These are phyloP conservation scores for Odontesthes bonariensis DNA, from an alignment of 2,113 vertebrate species.

Conservation along the genomic window DNA sequence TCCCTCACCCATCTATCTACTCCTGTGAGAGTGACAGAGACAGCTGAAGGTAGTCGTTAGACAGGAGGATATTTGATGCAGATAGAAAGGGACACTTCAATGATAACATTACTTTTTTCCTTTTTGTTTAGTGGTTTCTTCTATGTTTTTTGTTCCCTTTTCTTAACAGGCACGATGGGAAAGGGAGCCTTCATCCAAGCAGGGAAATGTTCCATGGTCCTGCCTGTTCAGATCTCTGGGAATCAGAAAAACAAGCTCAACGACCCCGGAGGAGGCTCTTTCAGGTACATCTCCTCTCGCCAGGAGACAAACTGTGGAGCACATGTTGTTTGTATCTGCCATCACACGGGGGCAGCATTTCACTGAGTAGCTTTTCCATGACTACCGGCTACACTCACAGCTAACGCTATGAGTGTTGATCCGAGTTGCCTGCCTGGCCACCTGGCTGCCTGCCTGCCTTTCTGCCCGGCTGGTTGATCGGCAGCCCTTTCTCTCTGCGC, in stretches of 20 bases:
- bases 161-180: conserved; percentile 84
- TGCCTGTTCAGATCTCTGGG: conserved; percentile 87
- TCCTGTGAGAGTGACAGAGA: conserved; percentile 60
- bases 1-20: conserved; percentile 9
- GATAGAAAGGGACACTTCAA: conserved; percentile 81
- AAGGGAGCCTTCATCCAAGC: conserved; percentile 85
- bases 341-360: conserved; percentile 93
- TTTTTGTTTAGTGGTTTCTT: conserved; percentile 70
- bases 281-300: conserved; percentile 79
- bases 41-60: conserved; percentile 85
- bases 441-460: conserved; percentile 56
- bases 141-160: conserved; percentile 36
- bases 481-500: conserved; percentile 43
- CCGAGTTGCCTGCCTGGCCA: conserved; percentile 57
- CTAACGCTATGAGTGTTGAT: conserved; percentile 69
- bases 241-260: conserved; percentile 91
- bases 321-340: conserved; percentile 32
- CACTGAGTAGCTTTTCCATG: conserved; percentile 76
- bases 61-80: conserved; percentile 83
- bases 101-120: conserved; percentile 82
- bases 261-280: conserved; percentile 89
- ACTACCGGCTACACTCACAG: conserved; percentile 78
- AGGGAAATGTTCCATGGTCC: conserved; percentile 83
- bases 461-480: conserved; percentile 58
- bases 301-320: background rate